Evolutionary conservation across 1,140 invertebrate genomes (phyloP).

Genomic region (Drosophila mojavensis): DNA sequence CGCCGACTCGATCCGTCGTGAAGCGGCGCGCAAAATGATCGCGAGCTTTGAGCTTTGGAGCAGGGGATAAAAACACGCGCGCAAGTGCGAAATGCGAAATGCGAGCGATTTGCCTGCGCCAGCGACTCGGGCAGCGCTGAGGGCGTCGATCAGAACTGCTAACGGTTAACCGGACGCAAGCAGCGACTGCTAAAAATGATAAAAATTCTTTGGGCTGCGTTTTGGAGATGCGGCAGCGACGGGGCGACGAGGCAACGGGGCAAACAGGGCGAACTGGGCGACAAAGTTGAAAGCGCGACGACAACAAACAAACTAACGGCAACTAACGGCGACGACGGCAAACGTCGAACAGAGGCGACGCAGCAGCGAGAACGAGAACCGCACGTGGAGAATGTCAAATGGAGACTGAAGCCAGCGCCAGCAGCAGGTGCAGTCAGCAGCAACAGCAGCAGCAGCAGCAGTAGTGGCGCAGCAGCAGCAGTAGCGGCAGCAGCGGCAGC

Average conservation of each 20-base stretch:
- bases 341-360: constrained; percentile 41
- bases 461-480: constrained; percentile 55
- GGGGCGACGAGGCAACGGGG: neutral
- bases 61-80: constrained; percentile 48
- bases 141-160: constrained; percentile 1
- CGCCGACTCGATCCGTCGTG: neutral
- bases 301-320: constrained; percentile 36
- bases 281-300: constrained; percentile 49
- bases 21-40: constrained; percentile 34
- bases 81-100: constrained; percentile 47
- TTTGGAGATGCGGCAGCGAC: constrained; percentile 4
- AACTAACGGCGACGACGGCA: constrained; percentile 39
- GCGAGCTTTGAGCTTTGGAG: constrained; percentile 9
- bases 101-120: constrained; percentile 35
- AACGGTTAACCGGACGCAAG: constrained; percentile 23
- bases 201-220: neutral
- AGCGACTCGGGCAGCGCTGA: constrained; percentile 12
- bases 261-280: constrained; percentile 8
- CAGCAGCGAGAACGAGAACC: constrained; percentile 63
- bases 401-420: constrained; percentile 69
- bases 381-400: constrained; percentile 74
- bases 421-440: constrained; percentile 59
- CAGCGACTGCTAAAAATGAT: constrained; percentile 11
- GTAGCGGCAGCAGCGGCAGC: constrained; percentile 53
- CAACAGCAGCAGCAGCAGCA: constrained; percentile 51